These are phyloP conservation scores for Scolanthus callimorphus DNA, from an alignment of 92 coral and sea anemone genomes.

Conservation along the genomic window DNA sequence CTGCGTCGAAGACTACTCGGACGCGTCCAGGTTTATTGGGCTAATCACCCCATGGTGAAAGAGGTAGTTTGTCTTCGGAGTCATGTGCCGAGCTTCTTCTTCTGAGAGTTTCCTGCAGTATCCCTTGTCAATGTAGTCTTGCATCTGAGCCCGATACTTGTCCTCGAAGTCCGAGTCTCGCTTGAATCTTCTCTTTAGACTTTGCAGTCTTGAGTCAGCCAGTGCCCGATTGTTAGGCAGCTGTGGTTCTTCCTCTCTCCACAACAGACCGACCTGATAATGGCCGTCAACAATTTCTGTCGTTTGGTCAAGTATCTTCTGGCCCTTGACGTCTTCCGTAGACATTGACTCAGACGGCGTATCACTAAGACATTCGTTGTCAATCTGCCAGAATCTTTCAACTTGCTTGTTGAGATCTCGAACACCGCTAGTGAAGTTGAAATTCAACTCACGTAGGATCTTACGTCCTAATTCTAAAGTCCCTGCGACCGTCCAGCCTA, in stretches of 20 bases:
- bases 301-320: too few relatives aligned
- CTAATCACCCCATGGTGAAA: constrained; percentile 43
- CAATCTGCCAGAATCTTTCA: too few relatives aligned
- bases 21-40: constrained; percentile 9
- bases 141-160: constrained; percentile 22
- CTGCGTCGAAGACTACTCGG: constrained; percentile 44
- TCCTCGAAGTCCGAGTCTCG: constrained; percentile 12
- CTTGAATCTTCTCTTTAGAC: constrained; percentile 17
- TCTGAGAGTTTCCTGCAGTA: constrained; percentile 5
- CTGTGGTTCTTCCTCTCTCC: constrained; percentile 20
- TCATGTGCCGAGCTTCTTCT: not conserved
- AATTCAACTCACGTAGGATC: too few relatives aligned
- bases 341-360: too few relatives aligned
- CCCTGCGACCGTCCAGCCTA: too few relatives aligned
- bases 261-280: constrained; percentile 27
- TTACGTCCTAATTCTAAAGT: too few relatives aligned
- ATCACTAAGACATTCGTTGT: too few relatives aligned
- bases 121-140: constrained; percentile 16
- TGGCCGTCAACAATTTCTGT: not conserved
- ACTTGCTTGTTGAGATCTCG: too few relatives aligned
- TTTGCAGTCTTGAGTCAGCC: constrained; percentile 25
- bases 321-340: too few relatives aligned
- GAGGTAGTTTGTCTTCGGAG: not conserved
- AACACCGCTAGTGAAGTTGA: too few relatives aligned
- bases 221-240: constrained; percentile 10